A percentile compares a stretch with the other conserved stretches of the same genome.
These are phyloP conservation scores for Chrosomus eos DNA, from an alignment of 2,797 vertebrate genomes.

Conservation along the genomic window DNA sequence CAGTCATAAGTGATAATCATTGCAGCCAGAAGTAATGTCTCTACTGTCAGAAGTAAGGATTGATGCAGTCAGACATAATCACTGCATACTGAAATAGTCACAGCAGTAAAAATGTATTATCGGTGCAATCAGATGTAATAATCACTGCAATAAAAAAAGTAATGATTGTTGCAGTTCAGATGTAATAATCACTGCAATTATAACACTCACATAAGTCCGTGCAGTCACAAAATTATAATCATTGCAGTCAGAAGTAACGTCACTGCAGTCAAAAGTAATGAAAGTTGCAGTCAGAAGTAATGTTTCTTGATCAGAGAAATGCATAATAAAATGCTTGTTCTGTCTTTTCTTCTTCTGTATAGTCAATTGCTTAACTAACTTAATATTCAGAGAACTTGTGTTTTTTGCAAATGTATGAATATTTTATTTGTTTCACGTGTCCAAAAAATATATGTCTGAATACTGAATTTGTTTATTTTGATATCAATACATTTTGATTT, in stretches of 20 bases:
- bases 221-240: not conserved
- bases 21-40: too few species aligned
- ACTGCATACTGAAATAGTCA: not conserved
- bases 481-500: not conserved
- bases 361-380: not conserved
- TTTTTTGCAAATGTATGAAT: constrained; percentile 1
- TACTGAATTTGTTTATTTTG: not conserved
- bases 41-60: not conserved
- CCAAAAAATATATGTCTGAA: not conserved
- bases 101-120: not conserved
- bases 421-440: not conserved
- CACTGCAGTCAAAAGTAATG: not conserved
- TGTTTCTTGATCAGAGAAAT: too few species aligned
- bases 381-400: constrained; percentile 8
- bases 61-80: too few species aligned
- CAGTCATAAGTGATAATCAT: not conserved
- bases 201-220: not conserved
- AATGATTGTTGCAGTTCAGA: not conserved
- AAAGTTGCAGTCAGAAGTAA: too few species aligned
- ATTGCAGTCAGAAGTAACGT: not conserved
- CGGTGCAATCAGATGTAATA: not conserved
- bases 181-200: not conserved
- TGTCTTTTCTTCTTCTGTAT: not conserved
- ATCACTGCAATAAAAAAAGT: too few species aligned
- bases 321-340: too few species aligned